Base-by-base conservation (phyloP, 2,113 vertebrate genomes). In the Anoplopoma fimbria region DNA sequence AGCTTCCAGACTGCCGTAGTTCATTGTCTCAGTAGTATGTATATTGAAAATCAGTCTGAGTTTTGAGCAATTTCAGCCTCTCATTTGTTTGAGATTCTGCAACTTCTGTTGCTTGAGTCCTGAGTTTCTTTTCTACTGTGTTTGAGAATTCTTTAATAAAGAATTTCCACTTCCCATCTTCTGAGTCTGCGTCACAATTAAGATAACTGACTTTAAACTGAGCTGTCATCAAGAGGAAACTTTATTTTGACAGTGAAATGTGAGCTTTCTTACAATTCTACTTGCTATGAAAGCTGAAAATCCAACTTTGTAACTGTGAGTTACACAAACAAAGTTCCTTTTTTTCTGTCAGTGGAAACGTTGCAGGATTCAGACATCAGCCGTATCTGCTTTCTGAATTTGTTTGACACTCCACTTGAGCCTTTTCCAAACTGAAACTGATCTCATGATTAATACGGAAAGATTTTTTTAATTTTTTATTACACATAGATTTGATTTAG, bases 361-460 rank as follows among this genome's bases (percentile, higher is more conserved):
- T n/a, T n/a, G n/a, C n/a, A 23, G 21, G 61, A 45, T 45, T 64
- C 4, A 76, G 2, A n/a, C 38, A 68, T 29, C 6, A 53, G 6
- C 45, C 27, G 9, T 49, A 7, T 68, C 55, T 63, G 27, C 17
- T 45, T 64, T 33, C 12, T 34, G 9, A 36, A 23, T 42, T 13
- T 6, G 3, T 3, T 60, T 12, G n/a, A 75, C 4, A 23, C 15
- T 0, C 6, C 34, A 42, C 23, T 65, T 71, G 47, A 62, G 42
- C n/a, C 27, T 31, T 9, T 12, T 75, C 31, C 45, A 63, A 64
- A 72, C 51, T 23, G 3, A 17, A 33, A 31, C 34, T 70, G 68
- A 68, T 71, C 75, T 67, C 10, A 25, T 72, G 60, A 68, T 82
- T 57, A n/a, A n/a, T n/a, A 49, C 14, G 25, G 53, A 51, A 23